Evolutionary conservation across 2,113 vertebrate genomes (phyloP).

Genomic region (Dendropsophus ebraccatus): DNA sequence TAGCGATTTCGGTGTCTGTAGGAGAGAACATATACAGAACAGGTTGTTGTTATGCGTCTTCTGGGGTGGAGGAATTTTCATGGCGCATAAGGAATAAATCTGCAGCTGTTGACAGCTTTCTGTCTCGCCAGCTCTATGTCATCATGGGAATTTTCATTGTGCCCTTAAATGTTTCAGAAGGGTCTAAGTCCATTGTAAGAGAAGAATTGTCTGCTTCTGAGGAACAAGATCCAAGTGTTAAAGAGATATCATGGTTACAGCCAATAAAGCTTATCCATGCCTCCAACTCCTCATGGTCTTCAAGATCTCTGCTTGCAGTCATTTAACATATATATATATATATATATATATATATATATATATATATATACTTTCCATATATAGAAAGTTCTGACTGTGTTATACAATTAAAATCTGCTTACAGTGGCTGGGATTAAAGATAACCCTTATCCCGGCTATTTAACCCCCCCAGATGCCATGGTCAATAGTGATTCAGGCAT

Average conservation of each 20-base stretch:
- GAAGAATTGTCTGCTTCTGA: not conserved
- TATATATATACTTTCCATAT: no score
- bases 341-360: no score
- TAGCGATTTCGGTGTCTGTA: not conserved
- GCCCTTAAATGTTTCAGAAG: conserved; percentile 24
- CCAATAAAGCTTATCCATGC: not conserved
- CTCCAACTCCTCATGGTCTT: not conserved
- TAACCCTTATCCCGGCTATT: no score
- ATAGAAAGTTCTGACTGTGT: no score
- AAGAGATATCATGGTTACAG: not conserved
- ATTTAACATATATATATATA: no score
- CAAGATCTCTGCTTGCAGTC: conserved; percentile 9
- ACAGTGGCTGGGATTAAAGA: no score
- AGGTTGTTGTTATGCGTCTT: conserved; percentile 4
- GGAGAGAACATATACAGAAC: not conserved
- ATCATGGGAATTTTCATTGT: conserved; percentile 42
- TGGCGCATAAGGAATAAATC: conserved; percentile 48
- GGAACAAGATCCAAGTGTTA: not conserved
- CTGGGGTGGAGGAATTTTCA: not conserved
- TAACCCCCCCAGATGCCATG: no score
- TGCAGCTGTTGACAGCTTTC: conserved; percentile 52
- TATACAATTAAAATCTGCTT: no score
- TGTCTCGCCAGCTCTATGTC: conserved; percentile 47
- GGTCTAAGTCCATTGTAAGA: conserved; percentile 3
- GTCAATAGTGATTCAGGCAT: no score